Evolutionary conservation across 1,140 invertebrate genomes (phyloP), one percentile per base, ranked within the genome.

Genomic region (Delia radicum): DNA sequence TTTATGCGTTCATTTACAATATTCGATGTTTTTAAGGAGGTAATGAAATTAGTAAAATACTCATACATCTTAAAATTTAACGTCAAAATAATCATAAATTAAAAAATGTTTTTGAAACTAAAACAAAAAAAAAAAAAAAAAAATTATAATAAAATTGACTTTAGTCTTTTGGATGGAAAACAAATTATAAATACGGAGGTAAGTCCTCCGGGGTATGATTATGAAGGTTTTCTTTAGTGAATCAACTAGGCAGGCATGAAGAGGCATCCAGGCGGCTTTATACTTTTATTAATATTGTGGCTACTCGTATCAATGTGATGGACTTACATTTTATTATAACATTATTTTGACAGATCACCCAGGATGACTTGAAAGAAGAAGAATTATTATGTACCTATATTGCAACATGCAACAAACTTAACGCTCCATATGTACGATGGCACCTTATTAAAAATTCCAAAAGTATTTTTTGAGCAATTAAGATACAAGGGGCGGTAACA

Each of bases 311-410:
- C 21, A 21, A 37, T 69, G 65, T 69, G 65, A 69, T 69, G 65
- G 65, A 69, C 65, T 69, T 69, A 69, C 65, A 69, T 69, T 69
- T 69, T 69, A 69, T 69, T 69, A 69, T 69, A 33, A 33, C 65
- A 69, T 69, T 69, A 69, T 69, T 69, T 69, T 69, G 65, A 69
- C 65, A 69, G 65, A 69, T 69, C 65, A 69, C 65, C 65, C 65
- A 69, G 65, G 29, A 69, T 69, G 65, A 69, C 65, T 21, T 55
- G 48, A 55, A 24, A 21, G 29, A 10, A 24, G 65, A 15, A 31
- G 2, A 67, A 67, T 31, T 42, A 55, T 55, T 42, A 55, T 55
- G 48, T 21, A 15, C 21, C 5, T 6, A 55, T 55, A 10, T 7
- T 21, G 48, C 2, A 55, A 55, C 18, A 55, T 55, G 48, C 10